Base-by-base conservation (phyloP, 92 coral and sea anemone species). In the Epizoanthus ramosus region DNA sequence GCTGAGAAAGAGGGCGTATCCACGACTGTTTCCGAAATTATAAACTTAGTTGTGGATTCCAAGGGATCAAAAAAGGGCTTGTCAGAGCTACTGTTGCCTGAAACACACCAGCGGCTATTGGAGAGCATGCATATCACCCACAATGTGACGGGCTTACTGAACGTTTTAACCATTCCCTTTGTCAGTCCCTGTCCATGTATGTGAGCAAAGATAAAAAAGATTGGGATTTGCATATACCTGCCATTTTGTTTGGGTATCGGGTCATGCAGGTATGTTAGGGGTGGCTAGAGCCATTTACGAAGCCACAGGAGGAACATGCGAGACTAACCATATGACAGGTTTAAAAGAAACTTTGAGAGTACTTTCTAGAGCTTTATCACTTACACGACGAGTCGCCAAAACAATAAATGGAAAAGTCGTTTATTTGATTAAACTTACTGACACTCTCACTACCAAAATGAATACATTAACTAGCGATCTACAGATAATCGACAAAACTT, bases 161-260 rank as follows among this genome's bases (percentile, higher is more conserved):
- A 50, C 58, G 84, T 69, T 86, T 81, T 64, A 90, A 82, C 65
- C 76, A 83, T 25, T 74, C 86, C 10, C 24, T 86, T 0, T 83
- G 81, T 10, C 85, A 83, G 64, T 82, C 90, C 8, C 58, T 90
- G 1, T 82, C 93, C 14, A 84, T 79, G 89, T 87, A 53, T 63
- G 80, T 86, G 1, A 71, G 66, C 53, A 58, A 61, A 17, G 80
- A 89, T 21, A 83, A 89, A 67, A 68, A 71, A 3, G 88, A 91
- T 23, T 91, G 92, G 95, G 92, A 86, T 37, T 15, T 64, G 8
- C 87, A 85, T 33, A 65, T 89, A 23, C 88, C 86, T 3, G 63
- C 88, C 14, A 70, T 91, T 4, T 57, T 82, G 19, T 86, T 91
- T 57, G 95, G 86, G 1, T 92, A 86, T 63, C 28, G 22, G 0